These are phyloP conservation scores for Geopemphigus sp. DNA, from an alignment of 1,140 invertebrate species.

Conservation along the genomic window DNA sequence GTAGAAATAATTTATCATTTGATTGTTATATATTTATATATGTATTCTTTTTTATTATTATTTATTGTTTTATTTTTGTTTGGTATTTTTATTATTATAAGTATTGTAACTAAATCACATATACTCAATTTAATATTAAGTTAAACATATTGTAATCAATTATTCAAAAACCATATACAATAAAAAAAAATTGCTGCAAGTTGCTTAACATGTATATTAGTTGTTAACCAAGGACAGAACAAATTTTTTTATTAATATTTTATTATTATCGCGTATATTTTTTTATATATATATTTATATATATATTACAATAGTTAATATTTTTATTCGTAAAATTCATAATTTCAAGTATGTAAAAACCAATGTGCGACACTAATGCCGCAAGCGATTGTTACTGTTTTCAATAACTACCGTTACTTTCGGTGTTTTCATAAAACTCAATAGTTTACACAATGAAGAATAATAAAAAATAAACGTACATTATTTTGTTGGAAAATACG, in stretches of 20 bases:
- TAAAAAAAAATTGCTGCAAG: background rate
- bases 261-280: slow-evolving; percentile 13
- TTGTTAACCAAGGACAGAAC: slow-evolving; percentile 15
- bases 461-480: slow-evolving; percentile 11
- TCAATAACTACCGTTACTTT: background rate
- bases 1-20: slow-evolving; percentile 35
- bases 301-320: background rate
- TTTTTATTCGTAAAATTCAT: slow-evolving; percentile 14
- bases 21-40: slow-evolving; percentile 40
- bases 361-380: background rate
- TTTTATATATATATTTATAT: slow-evolving; percentile 1
- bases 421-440: background rate
- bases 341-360: background rate
- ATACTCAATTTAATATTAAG: slow-evolving; percentile 40
- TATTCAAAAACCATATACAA: background rate
- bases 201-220: background rate
- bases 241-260: slow-evolving; percentile 21
- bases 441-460: background rate
- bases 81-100: slow-evolving; percentile 34
- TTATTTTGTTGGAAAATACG: slow-evolving; percentile 18
- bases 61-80: slow-evolving; percentile 46
- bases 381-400: background rate
- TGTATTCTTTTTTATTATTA: slow-evolving; percentile 21
- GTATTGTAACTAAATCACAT: slow-evolving; percentile 14
- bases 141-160: slow-evolving; percentile 10